These are phyloP conservation scores for Microcaecilia unicolor DNA, from an alignment of 2,797 vertebrate genomes.

Conservation along the genomic window DNA sequence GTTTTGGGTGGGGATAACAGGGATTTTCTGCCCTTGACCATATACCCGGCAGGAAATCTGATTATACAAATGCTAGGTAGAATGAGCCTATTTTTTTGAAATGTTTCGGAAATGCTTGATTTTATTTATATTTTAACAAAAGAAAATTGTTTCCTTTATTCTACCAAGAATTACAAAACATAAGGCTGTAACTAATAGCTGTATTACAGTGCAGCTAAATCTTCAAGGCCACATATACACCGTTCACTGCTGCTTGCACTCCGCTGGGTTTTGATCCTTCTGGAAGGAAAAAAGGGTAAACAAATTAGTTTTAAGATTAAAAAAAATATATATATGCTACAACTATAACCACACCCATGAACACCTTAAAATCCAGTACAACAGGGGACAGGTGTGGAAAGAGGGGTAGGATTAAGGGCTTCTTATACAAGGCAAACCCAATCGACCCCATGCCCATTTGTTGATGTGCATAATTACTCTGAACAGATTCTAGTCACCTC, in stretches of 20 bases:
- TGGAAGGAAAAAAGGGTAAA: constrained; percentile 58
- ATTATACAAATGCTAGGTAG: constrained; percentile 85
- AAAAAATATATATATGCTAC: no score
- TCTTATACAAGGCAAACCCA: no score
- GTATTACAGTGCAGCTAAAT: constrained; percentile 92
- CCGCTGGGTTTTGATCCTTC: constrained; percentile 93
- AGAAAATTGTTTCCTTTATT: constrained; percentile 80
- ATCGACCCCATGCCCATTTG: no score
- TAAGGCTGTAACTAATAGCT: constrained; percentile 94
- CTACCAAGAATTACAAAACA: constrained; percentile 98
- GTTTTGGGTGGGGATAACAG: no score
- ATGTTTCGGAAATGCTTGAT: constrained; percentile 57
- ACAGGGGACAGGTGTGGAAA: no score
- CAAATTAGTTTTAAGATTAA: no score
- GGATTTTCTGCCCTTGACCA: constrained; percentile 54
- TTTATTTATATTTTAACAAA: constrained; percentile 72
- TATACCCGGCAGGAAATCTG: constrained; percentile 65
- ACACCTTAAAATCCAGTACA: no score
- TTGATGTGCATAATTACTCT: no score
- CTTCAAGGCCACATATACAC: constrained; percentile 76
- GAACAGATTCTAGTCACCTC: no score
- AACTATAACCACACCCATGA: no score
- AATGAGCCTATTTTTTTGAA: constrained; percentile 69
- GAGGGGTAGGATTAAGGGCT: no score
- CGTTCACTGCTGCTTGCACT: constrained; percentile 97